A percentile compares a stretch with the other conserved stretches of the same genome.
These are phyloP conservation scores for Andrena chrysosceles DNA, from an alignment of 2,888 invertebrate genomes.

Conservation along the genomic window DNA sequence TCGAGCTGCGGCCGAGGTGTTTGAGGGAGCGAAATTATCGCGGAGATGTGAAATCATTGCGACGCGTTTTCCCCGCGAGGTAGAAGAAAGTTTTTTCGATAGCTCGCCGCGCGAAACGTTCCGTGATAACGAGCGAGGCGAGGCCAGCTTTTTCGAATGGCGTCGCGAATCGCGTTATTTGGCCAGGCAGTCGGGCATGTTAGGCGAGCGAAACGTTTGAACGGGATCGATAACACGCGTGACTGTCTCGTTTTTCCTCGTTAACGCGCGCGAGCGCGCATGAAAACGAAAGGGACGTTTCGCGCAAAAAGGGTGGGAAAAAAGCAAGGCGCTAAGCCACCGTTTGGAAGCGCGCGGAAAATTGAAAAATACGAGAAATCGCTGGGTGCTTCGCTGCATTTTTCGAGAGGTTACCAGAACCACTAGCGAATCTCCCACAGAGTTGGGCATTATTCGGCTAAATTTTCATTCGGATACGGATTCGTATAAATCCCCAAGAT, in stretches of 20 bases:
- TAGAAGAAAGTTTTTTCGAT: not conserved
- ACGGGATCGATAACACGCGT: conserved; percentile 2
- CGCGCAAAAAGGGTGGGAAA: conserved; percentile 4
- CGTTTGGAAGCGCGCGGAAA: not conserved
- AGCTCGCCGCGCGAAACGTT: not conserved
- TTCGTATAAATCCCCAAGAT: no score
- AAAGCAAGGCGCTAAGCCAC: conserved; percentile 30
- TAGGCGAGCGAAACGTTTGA: conserved; percentile 34
- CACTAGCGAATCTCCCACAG: not conserved
- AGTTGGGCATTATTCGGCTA: no score
- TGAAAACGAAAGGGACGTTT: conserved; percentile 37
- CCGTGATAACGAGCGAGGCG: conserved; percentile 22
- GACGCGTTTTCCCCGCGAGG: not conserved
- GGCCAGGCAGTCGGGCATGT: conserved; percentile 28
- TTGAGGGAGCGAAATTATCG: conserved; percentile 20
- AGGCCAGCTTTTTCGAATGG: conserved; percentile 8
- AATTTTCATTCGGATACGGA: no score
- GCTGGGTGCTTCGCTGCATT: not conserved
- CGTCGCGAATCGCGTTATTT: conserved; percentile 29
- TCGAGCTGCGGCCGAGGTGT: not conserved
- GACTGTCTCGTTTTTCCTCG: conserved; percentile 18
- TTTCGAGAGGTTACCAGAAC: conserved; percentile 12
- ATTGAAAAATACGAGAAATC: conserved; percentile 42
- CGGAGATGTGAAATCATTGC: conserved; percentile 4
- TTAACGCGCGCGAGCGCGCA: conserved; percentile 28